phyloP scores from a whole-genome alignment of 1,140 invertebrate genomes.

The Vanessa atalanta region DNA sequence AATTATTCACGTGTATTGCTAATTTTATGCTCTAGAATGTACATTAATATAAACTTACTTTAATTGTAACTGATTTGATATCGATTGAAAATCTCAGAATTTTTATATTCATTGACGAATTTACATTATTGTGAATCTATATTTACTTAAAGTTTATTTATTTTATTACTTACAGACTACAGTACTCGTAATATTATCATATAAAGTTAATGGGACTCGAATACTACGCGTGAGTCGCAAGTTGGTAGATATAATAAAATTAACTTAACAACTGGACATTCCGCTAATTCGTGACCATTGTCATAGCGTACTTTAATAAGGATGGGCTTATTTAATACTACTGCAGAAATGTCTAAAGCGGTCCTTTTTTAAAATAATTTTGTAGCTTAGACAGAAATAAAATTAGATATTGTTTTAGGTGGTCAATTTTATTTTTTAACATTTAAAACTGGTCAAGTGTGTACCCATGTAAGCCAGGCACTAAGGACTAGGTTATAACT shows the following conservation, averaged over 20 bases:
- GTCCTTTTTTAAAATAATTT: not conserved
- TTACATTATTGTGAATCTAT: too few relatives aligned
- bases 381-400: not conserved
- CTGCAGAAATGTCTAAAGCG: not conserved
- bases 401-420: not conserved
- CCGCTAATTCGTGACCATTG: slow-evolving; percentile 30
- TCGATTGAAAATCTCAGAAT: too few relatives aligned
- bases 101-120: too few relatives aligned
- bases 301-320: slow-evolving; percentile 46
- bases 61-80: too few relatives aligned
- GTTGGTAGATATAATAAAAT: slow-evolving; percentile 10
- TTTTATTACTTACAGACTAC: not conserved
- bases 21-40: too few relatives aligned
- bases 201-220: too few relatives aligned
- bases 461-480: too few relatives aligned
- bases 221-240: not conserved
- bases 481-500: too few relatives aligned
- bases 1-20: too few relatives aligned
- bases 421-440: too few relatives aligned
- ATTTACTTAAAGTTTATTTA: not conserved
- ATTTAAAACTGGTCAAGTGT: too few relatives aligned
- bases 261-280: slow-evolving; percentile 11
- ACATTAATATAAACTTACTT: too few relatives aligned
- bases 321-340: slow-evolving; percentile 46
- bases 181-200: not conserved